Evolutionary conservation across 2,113 vertebrate genomes (phyloP).

Genomic region (Lepus americanus): DNA sequence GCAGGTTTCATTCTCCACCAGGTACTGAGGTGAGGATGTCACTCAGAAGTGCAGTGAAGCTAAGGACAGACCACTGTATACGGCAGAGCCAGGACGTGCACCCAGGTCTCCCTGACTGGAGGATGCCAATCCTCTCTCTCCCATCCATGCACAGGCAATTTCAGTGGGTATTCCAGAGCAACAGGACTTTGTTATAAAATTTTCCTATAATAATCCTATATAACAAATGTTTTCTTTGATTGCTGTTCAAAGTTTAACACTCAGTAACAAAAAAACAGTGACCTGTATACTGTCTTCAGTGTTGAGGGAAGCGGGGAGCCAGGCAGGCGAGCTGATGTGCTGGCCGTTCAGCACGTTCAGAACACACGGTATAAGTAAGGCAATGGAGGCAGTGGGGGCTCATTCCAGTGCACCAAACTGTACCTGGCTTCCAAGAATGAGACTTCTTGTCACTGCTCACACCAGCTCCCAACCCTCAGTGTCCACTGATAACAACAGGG

Average conservation of each 20-base stretch:
- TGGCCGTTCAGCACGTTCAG: neutral
- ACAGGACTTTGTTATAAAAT: neutral
- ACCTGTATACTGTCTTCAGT: neutral
- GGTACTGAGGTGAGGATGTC: neutral
- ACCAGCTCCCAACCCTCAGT: neutral
- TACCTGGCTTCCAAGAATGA: neutral
- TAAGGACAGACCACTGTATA: rapidly evolving
- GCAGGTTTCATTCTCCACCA: neutral
- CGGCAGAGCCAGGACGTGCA: neutral
- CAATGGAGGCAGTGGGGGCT: neutral
- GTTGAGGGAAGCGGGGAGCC: neutral
- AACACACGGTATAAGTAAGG: neutral
- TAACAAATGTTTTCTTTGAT: neutral
- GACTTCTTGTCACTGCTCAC: neutral
- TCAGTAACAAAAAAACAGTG: neutral
- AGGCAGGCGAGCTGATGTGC: neutral
- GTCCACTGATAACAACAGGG: neutral
- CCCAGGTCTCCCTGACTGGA: neutral
- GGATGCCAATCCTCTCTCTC: neutral
- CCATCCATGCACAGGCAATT: neutral
- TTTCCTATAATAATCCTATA: neutral
- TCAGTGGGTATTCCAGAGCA: neutral
- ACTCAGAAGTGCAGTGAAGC: neutral
- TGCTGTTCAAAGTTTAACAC: neutral
- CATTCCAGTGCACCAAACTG: neutral